Percentiles rank a stretch among this genome's conserved stretches.
phyloP scores from a whole-genome alignment of 2,888 invertebrate species.

The Clostera curtula region DNA sequence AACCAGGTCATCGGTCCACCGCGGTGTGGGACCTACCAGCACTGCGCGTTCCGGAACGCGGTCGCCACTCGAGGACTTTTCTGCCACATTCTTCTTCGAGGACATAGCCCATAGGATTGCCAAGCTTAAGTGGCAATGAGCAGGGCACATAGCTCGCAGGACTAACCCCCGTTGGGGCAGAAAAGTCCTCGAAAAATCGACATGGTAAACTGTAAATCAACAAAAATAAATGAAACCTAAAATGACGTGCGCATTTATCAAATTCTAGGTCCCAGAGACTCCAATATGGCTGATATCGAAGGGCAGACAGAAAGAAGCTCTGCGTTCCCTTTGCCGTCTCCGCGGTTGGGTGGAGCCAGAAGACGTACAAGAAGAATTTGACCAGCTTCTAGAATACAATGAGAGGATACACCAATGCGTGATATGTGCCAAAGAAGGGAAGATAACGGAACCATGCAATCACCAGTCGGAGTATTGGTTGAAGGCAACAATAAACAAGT shows the following conservation, averaged over 20 bases:
- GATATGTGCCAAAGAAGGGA: slow-evolving; percentile 44
- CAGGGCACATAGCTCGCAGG: too few species aligned
- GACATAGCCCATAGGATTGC: too few species aligned
- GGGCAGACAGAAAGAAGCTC: slow-evolving; percentile 69
- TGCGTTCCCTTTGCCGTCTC: slow-evolving; percentile 68
- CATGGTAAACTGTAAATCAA: too few species aligned
- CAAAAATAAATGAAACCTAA: too few species aligned
- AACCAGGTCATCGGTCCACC: too few species aligned
- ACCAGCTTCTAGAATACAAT: slow-evolving; percentile 59
- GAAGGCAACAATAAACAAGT: slow-evolving; percentile 34
- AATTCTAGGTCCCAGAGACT: slow-evolving; percentile 71
- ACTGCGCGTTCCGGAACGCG: too few species aligned
- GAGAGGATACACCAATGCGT: slow-evolving; percentile 46
- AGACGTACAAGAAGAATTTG: slow-evolving; percentile 68
- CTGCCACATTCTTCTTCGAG: too few species aligned
- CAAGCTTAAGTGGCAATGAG: too few species aligned
- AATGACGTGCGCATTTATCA: slow-evolving; percentile 2
- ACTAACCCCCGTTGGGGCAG: too few species aligned
- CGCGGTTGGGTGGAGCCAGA: slow-evolving; percentile 71
- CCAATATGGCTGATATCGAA: slow-evolving; percentile 76
- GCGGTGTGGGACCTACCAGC: too few species aligned
- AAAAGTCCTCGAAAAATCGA: too few species aligned
- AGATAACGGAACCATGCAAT: slow-evolving; percentile 33
- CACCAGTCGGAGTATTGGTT: slow-evolving; percentile 37
- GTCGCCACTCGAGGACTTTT: too few species aligned